Evolutionary conservation across 2,113 vertebrate species (phyloP).

Genomic region (Rhipidura dahli): DNA sequence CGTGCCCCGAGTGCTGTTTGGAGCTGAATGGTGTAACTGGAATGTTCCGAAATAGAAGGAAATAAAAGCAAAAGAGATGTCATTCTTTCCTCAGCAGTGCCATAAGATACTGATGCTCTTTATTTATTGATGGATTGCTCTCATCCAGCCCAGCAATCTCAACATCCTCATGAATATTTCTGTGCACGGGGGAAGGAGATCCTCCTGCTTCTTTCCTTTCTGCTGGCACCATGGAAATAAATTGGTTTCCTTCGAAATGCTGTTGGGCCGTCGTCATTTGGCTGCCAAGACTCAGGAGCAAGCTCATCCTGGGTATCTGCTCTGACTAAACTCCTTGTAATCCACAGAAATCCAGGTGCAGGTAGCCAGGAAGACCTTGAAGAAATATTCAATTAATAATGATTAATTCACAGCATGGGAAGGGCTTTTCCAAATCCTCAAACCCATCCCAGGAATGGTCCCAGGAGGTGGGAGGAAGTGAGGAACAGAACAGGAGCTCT

Average conservation of each 20-base stretch:
- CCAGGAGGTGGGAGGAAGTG: background rate
- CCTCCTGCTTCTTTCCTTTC: background rate
- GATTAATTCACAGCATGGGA: background rate
- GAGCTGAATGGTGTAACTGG: background rate
- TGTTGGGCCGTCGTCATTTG: background rate
- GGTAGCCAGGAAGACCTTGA: background rate
- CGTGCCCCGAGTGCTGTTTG: background rate
- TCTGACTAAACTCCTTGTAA: background rate
- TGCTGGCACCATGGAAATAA: background rate
- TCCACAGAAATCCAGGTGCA: background rate
- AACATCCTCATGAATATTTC: slow-evolving; percentile 58
- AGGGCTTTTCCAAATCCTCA: background rate
- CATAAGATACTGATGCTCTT: background rate
- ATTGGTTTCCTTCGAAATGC: background rate
- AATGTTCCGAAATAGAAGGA: slow-evolving; percentile 24
- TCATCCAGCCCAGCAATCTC: background rate
- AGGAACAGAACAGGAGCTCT: background rate
- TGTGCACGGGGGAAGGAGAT: background rate
- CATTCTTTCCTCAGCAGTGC: background rate
- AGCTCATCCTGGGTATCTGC: background rate
- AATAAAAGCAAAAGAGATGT: slow-evolving; percentile 22
- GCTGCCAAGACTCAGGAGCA: background rate
- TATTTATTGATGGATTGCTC: slow-evolving; percentile 52
- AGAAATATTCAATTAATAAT: background rate
- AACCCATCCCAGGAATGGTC: background rate